A percentile compares a stretch with the other conserved stretches of the same genome.
phyloP scores from a whole-genome alignment of 92 coral and sea anemone genomes.

The Scolanthus callimorphus region DNA sequence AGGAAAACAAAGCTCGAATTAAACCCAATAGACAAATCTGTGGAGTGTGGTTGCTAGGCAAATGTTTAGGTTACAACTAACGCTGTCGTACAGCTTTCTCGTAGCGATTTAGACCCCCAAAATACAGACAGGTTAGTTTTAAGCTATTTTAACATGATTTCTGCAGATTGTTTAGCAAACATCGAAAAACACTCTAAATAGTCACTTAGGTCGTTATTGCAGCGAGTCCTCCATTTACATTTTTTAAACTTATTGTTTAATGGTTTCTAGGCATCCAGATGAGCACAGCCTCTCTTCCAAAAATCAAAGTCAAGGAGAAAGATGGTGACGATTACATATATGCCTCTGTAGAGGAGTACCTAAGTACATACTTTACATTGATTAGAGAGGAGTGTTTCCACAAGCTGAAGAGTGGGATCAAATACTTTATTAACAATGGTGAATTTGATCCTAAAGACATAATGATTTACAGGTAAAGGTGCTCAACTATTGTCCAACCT shows the following conservation, averaged over 20 bases:
- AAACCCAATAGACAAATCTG: no score
- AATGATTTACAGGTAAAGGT: conserved; percentile 55
- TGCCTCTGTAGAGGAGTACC: conserved; percentile 57
- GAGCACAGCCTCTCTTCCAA: conserved; percentile 4
- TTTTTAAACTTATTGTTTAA: background rate
- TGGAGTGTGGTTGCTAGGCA: no score
- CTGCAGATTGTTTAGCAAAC: background rate
- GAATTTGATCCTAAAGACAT: conserved; percentile 43
- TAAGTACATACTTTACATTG: conserved; percentile 55
- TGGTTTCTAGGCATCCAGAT: no score
- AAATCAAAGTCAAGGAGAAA: conserved; percentile 8
- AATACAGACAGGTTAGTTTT: no score
- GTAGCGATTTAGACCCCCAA: no score
- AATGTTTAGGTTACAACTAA: no score
- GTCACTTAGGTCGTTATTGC: no score
- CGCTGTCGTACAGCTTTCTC: no score
- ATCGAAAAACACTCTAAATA: background rate
- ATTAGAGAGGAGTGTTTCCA: conserved; percentile 84
- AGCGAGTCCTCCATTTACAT: no score
- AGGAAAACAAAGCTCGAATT: no score
- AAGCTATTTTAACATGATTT: no score
- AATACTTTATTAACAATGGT: conserved; percentile 26
- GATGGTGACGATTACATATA: conserved; percentile 15
- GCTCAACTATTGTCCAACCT: background rate
- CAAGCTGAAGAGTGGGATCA: conserved; percentile 66